These are phyloP conservation scores for Galagoides demidoff DNA, from an alignment of 2,797 vertebrate species.

Conservation along the genomic window DNA sequence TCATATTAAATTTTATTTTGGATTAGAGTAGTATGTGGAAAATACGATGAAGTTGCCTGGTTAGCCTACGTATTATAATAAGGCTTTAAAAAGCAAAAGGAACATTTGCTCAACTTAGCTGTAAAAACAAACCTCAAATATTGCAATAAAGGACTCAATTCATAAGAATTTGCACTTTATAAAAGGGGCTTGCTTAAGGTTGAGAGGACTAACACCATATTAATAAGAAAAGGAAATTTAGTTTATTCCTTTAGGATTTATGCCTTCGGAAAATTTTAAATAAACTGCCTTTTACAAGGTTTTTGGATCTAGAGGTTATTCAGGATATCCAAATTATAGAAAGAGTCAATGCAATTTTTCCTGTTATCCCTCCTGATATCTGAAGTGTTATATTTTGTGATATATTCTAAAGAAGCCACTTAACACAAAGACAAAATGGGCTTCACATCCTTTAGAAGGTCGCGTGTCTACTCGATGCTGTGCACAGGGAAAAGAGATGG, in stretches of 20 bases:
- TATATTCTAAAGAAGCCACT: not conserved
- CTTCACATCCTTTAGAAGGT: not conserved
- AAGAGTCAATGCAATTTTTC: not conserved
- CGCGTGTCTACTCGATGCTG: not conserved
- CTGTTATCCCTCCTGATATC: not conserved
- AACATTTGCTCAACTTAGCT: conserved; percentile 62
- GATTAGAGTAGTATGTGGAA: conserved; percentile 3
- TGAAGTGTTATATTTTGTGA: not conserved
- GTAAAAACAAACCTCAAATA: conserved; percentile 69
- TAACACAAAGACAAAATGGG: not conserved
- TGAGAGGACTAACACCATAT: not conserved
- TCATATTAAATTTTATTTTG: conserved; percentile 56
- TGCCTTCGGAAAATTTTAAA: conserved; percentile 55
- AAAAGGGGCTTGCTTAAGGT: conserved; percentile 64
- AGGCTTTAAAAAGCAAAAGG: conserved; percentile 68
- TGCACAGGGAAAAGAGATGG: not conserved
- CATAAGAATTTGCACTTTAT: conserved; percentile 60
- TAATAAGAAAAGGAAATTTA: conserved; percentile 58
- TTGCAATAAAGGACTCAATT: conserved; percentile 69
- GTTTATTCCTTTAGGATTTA: conserved; percentile 49
- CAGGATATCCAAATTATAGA: not conserved
- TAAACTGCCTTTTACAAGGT: not conserved
- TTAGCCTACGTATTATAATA: conserved; percentile 49
- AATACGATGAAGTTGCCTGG: conserved; percentile 43
- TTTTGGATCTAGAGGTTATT: conserved; percentile 41